Evolutionary conservation across 2,113 vertebrate species (phyloP).

Genomic region (Chaetorhynchus papuensis): DNA sequence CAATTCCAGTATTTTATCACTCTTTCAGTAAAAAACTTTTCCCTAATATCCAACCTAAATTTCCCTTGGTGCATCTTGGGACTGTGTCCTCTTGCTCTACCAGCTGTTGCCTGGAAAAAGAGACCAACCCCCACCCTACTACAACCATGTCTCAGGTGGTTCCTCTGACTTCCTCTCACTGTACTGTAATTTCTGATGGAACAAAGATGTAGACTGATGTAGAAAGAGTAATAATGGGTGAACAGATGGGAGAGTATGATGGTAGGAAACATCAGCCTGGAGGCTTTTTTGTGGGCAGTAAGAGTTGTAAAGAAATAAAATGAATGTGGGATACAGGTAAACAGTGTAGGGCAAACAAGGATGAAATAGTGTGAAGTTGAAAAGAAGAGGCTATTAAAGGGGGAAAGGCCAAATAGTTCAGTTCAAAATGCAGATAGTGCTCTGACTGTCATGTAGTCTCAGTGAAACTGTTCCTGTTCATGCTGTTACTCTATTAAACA

Average conservation of each 20-base stretch:
- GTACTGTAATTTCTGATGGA: background rate
- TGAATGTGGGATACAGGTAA: background rate
- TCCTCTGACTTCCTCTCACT: background rate
- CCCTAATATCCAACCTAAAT: too few species aligned
- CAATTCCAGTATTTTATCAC: too few species aligned
- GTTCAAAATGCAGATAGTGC: background rate
- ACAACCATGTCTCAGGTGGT: too few species aligned
- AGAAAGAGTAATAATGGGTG: background rate
- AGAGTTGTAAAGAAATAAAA: background rate
- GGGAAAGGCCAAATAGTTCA: background rate
- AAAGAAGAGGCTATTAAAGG: background rate
- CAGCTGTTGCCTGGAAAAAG: too few species aligned
- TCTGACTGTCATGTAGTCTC: background rate
- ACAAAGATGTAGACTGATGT: background rate
- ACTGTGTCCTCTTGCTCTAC: too few species aligned
- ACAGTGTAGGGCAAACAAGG: background rate
- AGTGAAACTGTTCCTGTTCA: background rate
- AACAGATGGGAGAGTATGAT: background rate
- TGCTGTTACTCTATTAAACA: background rate
- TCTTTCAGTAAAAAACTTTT: too few species aligned
- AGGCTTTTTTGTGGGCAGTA: rapidly evolving
- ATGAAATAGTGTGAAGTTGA: background rate
- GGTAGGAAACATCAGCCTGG: background rate
- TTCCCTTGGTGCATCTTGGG: too few species aligned
- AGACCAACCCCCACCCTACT: too few species aligned